phyloP scores from a whole-genome alignment of 2,797 vertebrate genomes.

The Platyrinchus mystaceus region DNA sequence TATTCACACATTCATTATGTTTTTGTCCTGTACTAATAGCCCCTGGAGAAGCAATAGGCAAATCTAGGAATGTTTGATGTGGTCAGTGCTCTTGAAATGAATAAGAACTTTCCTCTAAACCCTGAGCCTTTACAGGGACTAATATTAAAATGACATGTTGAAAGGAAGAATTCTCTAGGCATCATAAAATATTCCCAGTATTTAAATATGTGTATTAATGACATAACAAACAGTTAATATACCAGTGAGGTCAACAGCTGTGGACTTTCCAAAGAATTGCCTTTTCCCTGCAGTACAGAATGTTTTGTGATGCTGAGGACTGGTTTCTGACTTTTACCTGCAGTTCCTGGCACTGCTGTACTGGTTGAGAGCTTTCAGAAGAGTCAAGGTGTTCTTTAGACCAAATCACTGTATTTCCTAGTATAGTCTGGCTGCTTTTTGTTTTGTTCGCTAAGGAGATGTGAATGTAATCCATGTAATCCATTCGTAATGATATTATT shows the following conservation, averaged over 20 bases:
- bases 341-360: background rate
- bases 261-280: background rate
- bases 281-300: background rate
- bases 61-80: background rate
- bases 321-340: background rate
- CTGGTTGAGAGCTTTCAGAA: background rate
- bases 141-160: background rate
- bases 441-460: background rate
- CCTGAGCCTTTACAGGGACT: background rate
- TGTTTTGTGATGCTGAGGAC: background rate
- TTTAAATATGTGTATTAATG: background rate
- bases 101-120: background rate
- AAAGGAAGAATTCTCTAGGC: background rate
- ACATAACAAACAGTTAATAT: background rate
- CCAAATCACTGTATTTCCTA: background rate
- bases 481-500: background rate
- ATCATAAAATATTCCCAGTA: background rate
- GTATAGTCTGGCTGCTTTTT: background rate
- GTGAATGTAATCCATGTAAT: background rate
- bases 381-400: background rate
- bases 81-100: background rate
- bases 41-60: background rate
- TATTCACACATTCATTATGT: background rate
- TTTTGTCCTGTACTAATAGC: background rate
- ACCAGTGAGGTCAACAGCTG: background rate